These are phyloP conservation scores for Brachionus asplanchnoidis DNA, from an alignment of 1,140 invertebrate genomes.

Conservation along the genomic window DNA sequence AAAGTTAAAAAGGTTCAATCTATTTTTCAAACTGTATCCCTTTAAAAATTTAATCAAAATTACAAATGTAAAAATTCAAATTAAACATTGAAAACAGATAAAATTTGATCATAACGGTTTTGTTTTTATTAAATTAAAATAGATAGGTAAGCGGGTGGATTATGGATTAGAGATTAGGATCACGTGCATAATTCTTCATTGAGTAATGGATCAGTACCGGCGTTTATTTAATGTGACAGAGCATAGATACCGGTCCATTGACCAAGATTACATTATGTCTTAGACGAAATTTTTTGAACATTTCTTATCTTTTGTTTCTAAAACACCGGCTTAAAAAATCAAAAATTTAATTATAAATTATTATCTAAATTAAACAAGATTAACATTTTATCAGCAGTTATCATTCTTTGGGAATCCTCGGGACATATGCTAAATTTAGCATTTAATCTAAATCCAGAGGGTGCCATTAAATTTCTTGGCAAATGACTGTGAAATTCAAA, in stretches of 20 bases:
- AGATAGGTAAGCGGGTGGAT: not conserved
- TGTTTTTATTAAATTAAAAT: not conserved
- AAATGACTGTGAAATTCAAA: not conserved
- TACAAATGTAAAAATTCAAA: not conserved
- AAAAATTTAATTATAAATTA: not conserved
- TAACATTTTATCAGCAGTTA: not conserved
- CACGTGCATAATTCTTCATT: constrained; percentile 2
- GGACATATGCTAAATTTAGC: not conserved
- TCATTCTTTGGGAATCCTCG: not conserved
- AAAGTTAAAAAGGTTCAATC: no score
- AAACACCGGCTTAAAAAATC: not conserved
- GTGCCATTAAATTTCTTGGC: not conserved
- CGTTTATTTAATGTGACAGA: not conserved
- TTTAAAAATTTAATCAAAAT: not conserved
- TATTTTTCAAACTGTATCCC: no score
- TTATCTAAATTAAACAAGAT: not conserved
- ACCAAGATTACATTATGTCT: not conserved
- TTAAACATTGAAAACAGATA: not conserved
- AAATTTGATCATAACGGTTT: not conserved
- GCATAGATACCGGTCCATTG: not conserved
- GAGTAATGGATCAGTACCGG: constrained; percentile 21
- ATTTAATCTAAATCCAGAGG: not conserved
- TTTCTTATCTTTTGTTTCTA: not conserved
- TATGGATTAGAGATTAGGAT: constrained; percentile 26
- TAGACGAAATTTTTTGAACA: not conserved